Evolutionary conservation across 2,888 invertebrate genomes (phyloP).

Genomic region (Gortyna flavago): DNA sequence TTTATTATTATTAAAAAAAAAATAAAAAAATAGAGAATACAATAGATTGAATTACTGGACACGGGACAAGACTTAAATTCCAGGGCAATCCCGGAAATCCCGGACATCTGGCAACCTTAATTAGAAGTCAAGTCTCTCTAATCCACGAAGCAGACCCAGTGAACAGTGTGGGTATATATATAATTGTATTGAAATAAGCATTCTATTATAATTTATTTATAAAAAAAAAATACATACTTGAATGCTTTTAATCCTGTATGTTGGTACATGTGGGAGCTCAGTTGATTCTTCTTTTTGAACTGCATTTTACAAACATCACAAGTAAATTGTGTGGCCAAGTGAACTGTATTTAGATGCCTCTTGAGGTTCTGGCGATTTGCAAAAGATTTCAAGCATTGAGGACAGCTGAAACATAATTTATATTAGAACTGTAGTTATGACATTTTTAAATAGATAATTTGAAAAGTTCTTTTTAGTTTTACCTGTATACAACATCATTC

Average conservation of each 20-base stretch:
- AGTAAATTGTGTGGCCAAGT: constrained; percentile 79
- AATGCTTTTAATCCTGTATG: constrained; percentile 89
- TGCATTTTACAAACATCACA: constrained; percentile 87
- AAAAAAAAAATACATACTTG: constrained; percentile 73
- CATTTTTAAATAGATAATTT: too few species aligned
- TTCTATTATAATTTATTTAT: neutral
- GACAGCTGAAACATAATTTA: constrained; percentile 78
- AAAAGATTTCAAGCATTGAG: constrained; percentile 87
- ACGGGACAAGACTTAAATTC: too few species aligned
- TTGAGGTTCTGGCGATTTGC: constrained; percentile 89
- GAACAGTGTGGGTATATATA: neutral
- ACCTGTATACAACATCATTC: constrained; percentile 80
- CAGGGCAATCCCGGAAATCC: too few species aligned
- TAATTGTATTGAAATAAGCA: neutral
- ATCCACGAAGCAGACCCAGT: neutral
- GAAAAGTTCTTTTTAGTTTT: constrained; percentile 30
- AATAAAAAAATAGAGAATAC: too few species aligned
- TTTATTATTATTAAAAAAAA: too few species aligned
- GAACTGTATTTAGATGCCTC: constrained; percentile 90
- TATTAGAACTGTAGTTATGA: neutral
- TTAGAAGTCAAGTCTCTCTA: neutral
- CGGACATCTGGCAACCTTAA: too few species aligned
- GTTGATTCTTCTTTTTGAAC: constrained; percentile 90
- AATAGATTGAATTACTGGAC: too few species aligned
- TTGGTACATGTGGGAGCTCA: constrained; percentile 89